Evolutionary conservation across 2,113 vertebrate species (phyloP), one percentile per base, ranked within the genome.

Genomic region (Erythrocercus mccallii): DNA sequence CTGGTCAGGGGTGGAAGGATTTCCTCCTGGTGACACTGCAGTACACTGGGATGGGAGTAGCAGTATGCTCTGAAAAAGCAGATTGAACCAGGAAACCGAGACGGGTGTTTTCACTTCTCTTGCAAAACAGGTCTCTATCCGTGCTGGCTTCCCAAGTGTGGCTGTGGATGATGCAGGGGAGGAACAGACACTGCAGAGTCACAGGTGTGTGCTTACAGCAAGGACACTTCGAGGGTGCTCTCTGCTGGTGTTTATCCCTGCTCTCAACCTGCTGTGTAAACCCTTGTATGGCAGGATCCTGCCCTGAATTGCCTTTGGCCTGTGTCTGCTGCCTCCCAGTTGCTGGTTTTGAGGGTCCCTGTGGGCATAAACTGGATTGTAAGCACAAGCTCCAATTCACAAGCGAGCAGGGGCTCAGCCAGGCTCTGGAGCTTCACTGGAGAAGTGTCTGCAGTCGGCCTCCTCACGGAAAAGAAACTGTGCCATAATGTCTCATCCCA

Each of bases 121-220:
- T 74, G 31, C 31, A 47, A 85, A 74, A 58, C 5, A 11, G 0
- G 0, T 20, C 9, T 12, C 20, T 83, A 2, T 28, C 0, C 0
- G 65, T 64, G 37, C 42, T 89, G 53, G 15, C 28, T 94, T 86
- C 40, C 27, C 19, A 38, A 58, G 27, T 0, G 0, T 5, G 9
- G 18, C 58, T 2, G 0, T 1, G 51, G 40, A 25, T 1, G 5
- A 31, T 37, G 50, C 64, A 50, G 42, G 64, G 37, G 50, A 70
- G 30, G 58, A 81, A 3, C 7, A 70, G 47, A 38, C 31, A 5
- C n/a, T 38, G 56, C 53, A 78, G 47, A 58, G 33, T 48, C 37
- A 42, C 37, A 45, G 6, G 28, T 18, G 24, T 35, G n/a, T 42
- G 17, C 64, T 70, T 17, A 37, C 25, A 72, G 31, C 71, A 86